These are phyloP conservation scores for Varanus salvator DNA, from an alignment of 2,113 vertebrate species.

Conservation along the genomic window DNA sequence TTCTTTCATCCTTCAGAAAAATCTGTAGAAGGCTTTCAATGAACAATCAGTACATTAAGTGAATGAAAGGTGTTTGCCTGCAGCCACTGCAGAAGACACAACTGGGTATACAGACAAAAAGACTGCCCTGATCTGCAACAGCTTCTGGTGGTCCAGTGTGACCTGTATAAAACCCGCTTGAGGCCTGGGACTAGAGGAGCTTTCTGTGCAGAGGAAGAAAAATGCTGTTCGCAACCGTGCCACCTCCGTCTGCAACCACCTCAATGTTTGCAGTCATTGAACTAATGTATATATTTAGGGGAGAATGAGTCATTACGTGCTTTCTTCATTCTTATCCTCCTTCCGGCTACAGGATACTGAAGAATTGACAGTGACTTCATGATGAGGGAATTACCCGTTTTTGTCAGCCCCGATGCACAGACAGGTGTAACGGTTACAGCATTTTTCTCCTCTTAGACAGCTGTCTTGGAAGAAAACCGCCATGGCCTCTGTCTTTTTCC, in stretches of 20 bases:
- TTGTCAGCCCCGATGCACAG: not conserved
- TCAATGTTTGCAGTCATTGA: not conserved
- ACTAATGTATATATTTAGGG: not conserved
- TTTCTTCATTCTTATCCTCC: not conserved
- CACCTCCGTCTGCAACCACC: too few relatives aligned
- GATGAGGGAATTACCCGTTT: not conserved
- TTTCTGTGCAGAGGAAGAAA: not conserved
- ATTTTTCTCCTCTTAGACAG: not conserved
- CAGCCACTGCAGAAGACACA: too few relatives aligned
- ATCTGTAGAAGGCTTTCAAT: too few relatives aligned
- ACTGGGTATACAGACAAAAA: too few relatives aligned
- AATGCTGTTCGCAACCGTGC: not conserved
- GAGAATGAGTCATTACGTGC: conserved; percentile 20
- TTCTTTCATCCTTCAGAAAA: too few relatives aligned
- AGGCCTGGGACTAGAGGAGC: not conserved
- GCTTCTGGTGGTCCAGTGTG: too few relatives aligned
- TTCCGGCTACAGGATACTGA: not conserved
- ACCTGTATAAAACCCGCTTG: too few relatives aligned
- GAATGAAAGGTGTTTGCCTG: too few relatives aligned
- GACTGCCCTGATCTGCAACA: too few relatives aligned
- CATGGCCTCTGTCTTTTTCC: not conserved
- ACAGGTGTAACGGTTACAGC: not conserved
- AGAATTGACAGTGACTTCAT: not conserved
- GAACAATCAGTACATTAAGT: too few relatives aligned
- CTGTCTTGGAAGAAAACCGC: not conserved